phyloP scores from a whole-genome alignment of 2,888 invertebrate species.

The Diaphora mendica region DNA sequence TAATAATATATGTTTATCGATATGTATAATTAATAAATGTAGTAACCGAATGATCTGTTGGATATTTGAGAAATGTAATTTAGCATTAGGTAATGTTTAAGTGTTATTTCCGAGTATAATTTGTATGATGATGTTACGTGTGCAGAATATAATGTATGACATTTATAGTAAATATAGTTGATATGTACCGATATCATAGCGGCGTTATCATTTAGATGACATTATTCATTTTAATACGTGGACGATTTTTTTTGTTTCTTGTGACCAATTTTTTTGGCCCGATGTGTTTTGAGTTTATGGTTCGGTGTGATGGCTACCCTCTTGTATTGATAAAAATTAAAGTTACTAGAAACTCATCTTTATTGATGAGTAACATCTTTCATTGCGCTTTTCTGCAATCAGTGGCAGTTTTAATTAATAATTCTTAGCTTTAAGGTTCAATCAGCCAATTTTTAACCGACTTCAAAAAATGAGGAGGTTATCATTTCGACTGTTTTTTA shows the following conservation, averaged over 20 bases:
- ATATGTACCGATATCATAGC: constrained; percentile 47
- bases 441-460: no score
- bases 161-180: constrained; percentile 36
- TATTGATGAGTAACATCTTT: no score
- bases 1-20: constrained; percentile 58
- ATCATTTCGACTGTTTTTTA: no score
- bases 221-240: constrained; percentile 38
- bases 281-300: constrained; percentile 42
- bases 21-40: constrained; percentile 60
- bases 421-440: no score
- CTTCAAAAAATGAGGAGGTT: no score
- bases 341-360: neutral
- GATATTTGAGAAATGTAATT: constrained; percentile 58
- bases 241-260: constrained; percentile 17
- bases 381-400: no score
- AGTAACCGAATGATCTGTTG: constrained; percentile 75
- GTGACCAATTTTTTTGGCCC: constrained; percentile 56
- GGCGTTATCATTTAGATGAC: constrained; percentile 48
- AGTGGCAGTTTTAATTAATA: no score
- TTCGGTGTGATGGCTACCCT: neutral
- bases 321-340: neutral
- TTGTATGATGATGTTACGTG: constrained; percentile 64
- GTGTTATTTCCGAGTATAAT: constrained; percentile 74
- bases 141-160: constrained; percentile 57
- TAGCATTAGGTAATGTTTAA: constrained; percentile 63